A percentile compares a stretch with the other conserved stretches of the same genome.
Conservation (phyloP, 37 sponge, comb jelly and placozoan species). For the Chondrilla cf. caribensis region DNA sequence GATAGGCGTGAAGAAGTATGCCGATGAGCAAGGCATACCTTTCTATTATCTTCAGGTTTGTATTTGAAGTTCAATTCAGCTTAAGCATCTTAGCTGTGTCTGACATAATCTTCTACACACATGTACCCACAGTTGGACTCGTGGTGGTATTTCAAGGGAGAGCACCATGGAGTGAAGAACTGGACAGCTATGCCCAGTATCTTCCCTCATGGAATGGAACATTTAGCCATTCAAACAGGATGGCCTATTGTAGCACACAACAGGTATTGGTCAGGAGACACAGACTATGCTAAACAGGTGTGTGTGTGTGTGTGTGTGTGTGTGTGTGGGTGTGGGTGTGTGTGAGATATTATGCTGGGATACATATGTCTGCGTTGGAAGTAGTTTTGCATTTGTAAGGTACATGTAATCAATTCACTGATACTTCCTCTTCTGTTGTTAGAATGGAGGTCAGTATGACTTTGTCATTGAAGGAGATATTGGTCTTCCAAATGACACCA, state of each 20-base stretch:
- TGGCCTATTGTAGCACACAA: conserved; percentile 75
- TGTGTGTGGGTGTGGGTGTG: too few relatives aligned
- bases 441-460: conserved; percentile 68
- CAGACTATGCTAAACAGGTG: conserved; percentile 70
- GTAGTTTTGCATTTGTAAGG: too few relatives aligned
- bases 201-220: conserved; percentile 71
- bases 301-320: not conserved
- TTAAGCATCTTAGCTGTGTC: too few relatives aligned
- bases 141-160: conserved; percentile 86
- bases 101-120: too few relatives aligned
- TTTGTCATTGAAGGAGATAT: conserved; percentile 48
- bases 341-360: too few relatives aligned
- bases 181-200: conserved; percentile 67
- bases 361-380: too few relatives aligned
- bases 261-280: conserved; percentile 67
- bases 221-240: conserved; percentile 40
- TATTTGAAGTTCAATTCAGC: too few relatives aligned
- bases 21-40: conserved; percentile 47
- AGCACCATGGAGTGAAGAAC: conserved; percentile 65
- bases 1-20: conserved; percentile 56
- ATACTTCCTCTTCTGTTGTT: too few relatives aligned
- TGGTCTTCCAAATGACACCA: conserved; percentile 34
- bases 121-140: conserved; percentile 52
- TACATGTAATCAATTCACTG: too few relatives aligned
- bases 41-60: conserved; percentile 57